A percentile compares a stretch with the other conserved stretches of the same genome.
These are phyloP conservation scores for Zaprionus obscuricornis DNA, from an alignment of 2,888 invertebrate genomes.

Conservation along the genomic window DNA sequence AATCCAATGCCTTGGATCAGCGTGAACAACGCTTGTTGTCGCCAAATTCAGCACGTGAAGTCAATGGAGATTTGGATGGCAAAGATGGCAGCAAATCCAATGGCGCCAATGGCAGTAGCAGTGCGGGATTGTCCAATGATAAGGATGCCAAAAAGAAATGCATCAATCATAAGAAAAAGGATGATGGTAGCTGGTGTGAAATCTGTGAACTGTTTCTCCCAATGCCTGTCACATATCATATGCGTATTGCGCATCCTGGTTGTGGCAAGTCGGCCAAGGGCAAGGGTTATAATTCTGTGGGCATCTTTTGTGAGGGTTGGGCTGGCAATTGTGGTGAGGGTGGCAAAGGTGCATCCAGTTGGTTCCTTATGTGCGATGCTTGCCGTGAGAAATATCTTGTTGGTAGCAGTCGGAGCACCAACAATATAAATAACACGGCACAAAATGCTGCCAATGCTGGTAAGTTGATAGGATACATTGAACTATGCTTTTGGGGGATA, in stretches of 20 bases:
- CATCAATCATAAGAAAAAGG: conserved; percentile 82
- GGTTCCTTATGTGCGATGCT: conserved; percentile 96
- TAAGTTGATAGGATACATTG: too few relatives aligned
- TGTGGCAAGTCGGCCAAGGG: conserved; percentile 94
- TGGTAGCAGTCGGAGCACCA: conserved; percentile 81
- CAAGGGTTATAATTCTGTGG: conserved; percentile 96
- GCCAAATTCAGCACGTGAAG: conserved; percentile 56
- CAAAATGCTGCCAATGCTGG: conserved; percentile 74
- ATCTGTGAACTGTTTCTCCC: conserved; percentile 91
- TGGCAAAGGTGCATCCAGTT: conserved; percentile 90
- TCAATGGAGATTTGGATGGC: conserved; percentile 51
- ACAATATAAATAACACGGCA: conserved; percentile 79
- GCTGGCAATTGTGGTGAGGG: conserved; percentile 95
- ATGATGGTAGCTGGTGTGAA: conserved; percentile 88
- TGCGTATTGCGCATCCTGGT: conserved; percentile 95
- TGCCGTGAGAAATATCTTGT: conserved; percentile 91
- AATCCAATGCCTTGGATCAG: conserved; percentile 80
- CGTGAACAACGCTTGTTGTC: conserved; percentile 72
- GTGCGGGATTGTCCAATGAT: conserved; percentile 55
- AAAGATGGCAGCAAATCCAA: conserved; percentile 52
- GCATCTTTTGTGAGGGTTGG: conserved; percentile 94
- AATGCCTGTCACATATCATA: conserved; percentile 94
- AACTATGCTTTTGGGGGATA: too few relatives aligned
- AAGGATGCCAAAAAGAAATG: conserved; percentile 79
- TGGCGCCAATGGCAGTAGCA: conserved; percentile 24